Base-by-base conservation (phyloP, 2,113 vertebrate genomes). In the Tetrax tetrax region DNA sequence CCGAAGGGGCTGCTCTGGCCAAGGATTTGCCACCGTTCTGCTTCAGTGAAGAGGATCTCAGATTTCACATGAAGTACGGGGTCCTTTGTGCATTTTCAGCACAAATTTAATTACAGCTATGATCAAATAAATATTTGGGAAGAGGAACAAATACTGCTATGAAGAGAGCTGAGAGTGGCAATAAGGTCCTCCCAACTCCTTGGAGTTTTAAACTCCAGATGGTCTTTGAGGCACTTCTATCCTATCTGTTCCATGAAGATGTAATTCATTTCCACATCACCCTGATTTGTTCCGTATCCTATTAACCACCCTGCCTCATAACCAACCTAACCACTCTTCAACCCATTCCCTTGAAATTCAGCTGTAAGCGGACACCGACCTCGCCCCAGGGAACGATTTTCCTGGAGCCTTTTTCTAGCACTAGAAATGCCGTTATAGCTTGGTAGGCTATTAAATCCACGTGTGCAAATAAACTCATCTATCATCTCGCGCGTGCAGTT, bases 371-470 rank as follows among this genome's bases (percentile, higher is more conserved):
- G 84, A 80, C 79, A 53, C 41, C 80, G 87, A 77, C 82, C 88
- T 88, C 82, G 86, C 57, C 54, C 59, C 43, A 66, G 75, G 71
- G 71, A 86, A 43, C 20, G 41, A 2, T 83, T 88, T 96, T 72
- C 75, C 66, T 76, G 77, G 37, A 77, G 59, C 69, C 61, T 66
- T 93, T 81, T 93, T 66, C 4, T 59, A 81, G 63, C 79, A 63
- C 38, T 66, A 45, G 76, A 93, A 74, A 23, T 8, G 1, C 33
- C 75, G 72, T 33, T 84, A 51, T 33, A 59, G 72, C 83, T 76
- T 48, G 38, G 64, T 48, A 75, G 61, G 87, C 86, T 92, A 75
- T 92, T 91, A 93, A 93, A 95, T 56, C 83, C 91, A 82, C 69
- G 51, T 74, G 90, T 60, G 68, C 84, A 91, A 94, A 94, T 64